Base-by-base conservation (phyloP, 2,888 invertebrate genomes). In the Brachycybe producta region DNA sequence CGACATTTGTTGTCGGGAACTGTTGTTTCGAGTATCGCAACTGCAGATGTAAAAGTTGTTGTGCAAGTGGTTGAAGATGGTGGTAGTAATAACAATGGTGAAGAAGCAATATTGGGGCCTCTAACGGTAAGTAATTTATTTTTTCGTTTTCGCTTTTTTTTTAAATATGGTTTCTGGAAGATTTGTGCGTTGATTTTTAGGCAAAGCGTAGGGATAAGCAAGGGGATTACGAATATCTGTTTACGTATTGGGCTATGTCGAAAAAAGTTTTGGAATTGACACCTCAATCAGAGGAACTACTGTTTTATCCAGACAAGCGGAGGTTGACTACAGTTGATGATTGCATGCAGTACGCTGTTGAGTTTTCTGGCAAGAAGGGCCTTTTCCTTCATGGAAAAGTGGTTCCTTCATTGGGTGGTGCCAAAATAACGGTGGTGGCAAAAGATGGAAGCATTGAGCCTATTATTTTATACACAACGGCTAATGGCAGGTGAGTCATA, bases 231-330 rank as follows among this genome's bases (percentile, higher is more conserved):
- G 57, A 62, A 2, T 73, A 72, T 57, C 62, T 60, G 34, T 70
- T 72, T 57, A 62, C 63, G 24, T 63, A 70, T 54, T 69, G 63
- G 70, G 61, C 64, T 30, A 56, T 56, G 21, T 61, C 75, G 61
- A 73, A 74, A 23, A 76, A 77, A 58, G 69, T 69, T 40, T 67
- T 75, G 1, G 69, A 70, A 7, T 72, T 91, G 34, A 73, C 74
- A 0, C 84, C 85, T 0, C 67, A 75, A 49, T 86, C 87, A 1
- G 74, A 77, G 47, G 68, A 76, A 46, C 73, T 87, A 56, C 73
- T 88, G 55, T 84, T 88, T 65, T 73, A 73, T 52, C 80, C 81
- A 1, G 68, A 72, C 2, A 70, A 73, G 26, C 68, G 76, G 47
- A 72, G 75, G 48, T 66, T 82, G 32, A 73, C 75, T 2, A 79